Base-by-base conservation (phyloP, 2,797 vertebrate genomes). In the Epinephelus coioides region DNA sequence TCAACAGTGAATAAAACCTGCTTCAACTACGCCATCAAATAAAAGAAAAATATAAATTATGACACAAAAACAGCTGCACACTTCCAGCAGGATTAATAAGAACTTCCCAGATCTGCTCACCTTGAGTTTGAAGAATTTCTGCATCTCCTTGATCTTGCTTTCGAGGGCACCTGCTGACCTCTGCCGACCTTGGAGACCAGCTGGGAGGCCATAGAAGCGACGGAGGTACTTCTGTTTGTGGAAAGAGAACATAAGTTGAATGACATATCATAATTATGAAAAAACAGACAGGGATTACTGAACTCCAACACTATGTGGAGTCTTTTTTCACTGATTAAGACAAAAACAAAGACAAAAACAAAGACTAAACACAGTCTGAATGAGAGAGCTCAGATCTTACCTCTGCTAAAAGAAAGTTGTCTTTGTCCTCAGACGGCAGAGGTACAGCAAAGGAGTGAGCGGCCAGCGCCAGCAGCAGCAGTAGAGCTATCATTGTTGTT, bases 91-190 rank as follows among this genome's bases (percentile, higher is more conserved):
- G 18, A 18, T 34, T 34, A 34, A 34, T 8, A 34, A 34, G 21
- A 19, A 9, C 25, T 53, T 53, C 10, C 17, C 9, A 43, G 18
- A 17, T 75, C 0, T 66, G 3, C 90, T 98, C 84, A 98, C 96
- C 73, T 97, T 67, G 54, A 99, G 92, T 11, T 95, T 96, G 65
- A 98, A 98, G 89, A 99, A 99, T 4, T 83, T 90, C 78, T 99
- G 98, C 98, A 99, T 99, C 87, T 97, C 95, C 86, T 91, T 91
- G 75, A 99, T 91, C 78, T 96, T 96, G 10, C 92, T 75, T 17
- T 75, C 66, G 85, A 96, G 89, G 6, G 86, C 70, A 11, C 81
- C 93, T 1, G 87, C 87, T 0, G 86, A 34, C 69, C 69, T 93
- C 50, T 81, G 64, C 27, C 86, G 83, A 13, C 97, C 95, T 4